Conservation (phyloP, 1,140 invertebrate genomes). For the Drosophila athabasca region DNA sequence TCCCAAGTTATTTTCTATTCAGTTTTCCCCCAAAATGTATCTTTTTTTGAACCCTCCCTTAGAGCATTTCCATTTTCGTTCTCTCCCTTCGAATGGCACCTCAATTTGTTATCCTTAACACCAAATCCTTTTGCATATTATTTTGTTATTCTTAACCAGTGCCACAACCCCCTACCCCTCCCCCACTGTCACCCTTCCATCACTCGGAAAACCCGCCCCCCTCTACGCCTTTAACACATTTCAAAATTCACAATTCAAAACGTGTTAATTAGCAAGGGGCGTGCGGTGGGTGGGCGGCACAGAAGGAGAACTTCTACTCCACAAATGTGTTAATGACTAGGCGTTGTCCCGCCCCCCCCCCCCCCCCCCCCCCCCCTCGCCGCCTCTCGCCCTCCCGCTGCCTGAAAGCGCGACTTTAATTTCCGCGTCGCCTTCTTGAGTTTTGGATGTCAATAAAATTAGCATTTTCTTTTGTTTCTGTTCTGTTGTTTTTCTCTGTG, state of each 20-base stretch:
- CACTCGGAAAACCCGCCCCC: background rate
- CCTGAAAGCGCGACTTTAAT: conserved; percentile 59
- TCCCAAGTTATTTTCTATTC: no score
- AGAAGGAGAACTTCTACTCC: conserved; percentile 21
- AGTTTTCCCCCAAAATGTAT: no score
- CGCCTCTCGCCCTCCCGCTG: background rate
- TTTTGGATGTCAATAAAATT: conserved; percentile 78
- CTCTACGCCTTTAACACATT: conserved; percentile 47
- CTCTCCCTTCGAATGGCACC: conserved; percentile 15
- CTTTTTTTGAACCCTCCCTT: no score
- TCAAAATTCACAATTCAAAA: conserved; percentile 82
- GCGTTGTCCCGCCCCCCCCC: conserved; percentile 9
- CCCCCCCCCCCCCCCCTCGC: no score
- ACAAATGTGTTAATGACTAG: conserved; percentile 78
- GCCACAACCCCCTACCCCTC: no score
- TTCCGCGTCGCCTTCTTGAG: conserved; percentile 57
- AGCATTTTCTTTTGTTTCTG: conserved; percentile 69
- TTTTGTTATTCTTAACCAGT: conserved; percentile 34
- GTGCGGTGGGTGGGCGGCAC: conserved; percentile 6
- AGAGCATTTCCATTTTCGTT: conserved; percentile 18
- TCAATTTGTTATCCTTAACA: conserved; percentile 63
- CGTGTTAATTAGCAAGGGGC: conserved; percentile 74
- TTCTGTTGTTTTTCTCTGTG: conserved; percentile 22
- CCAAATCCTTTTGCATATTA: conserved; percentile 71
- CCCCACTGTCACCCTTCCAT: no score